Percentiles rank a stretch among this genome's conserved stretches.
phyloP scores from a whole-genome alignment of 2,888 invertebrate genomes.

The Carpatolechia fugitivella region DNA sequence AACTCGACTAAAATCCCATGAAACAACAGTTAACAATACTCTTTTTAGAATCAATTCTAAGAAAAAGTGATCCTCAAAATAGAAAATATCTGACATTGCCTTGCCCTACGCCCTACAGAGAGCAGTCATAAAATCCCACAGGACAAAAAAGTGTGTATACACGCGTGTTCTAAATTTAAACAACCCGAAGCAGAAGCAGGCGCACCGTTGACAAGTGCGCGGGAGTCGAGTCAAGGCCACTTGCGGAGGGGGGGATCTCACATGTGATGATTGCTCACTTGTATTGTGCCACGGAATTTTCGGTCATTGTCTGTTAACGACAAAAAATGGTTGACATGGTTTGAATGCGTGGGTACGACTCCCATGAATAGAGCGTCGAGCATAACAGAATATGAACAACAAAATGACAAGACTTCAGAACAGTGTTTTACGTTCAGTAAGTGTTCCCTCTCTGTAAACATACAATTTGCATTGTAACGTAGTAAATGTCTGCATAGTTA shows the following conservation, averaged over 20 bases:
- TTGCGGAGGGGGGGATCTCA: not conserved
- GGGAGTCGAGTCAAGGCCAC: constrained; percentile 25
- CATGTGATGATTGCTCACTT: constrained; percentile 5
- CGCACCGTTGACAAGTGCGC: constrained; percentile 22
- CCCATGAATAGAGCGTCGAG: not conserved
- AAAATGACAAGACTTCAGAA: not conserved
- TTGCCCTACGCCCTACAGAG: not conserved
- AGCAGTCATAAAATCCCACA: not conserved
- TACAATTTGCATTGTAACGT: not conserved
- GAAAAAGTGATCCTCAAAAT: not conserved
- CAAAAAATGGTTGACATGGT: not conserved
- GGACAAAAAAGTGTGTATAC: not conserved
- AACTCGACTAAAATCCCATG: too few relatives aligned
- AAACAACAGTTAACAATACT: too few relatives aligned
- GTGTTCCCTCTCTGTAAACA: too few relatives aligned
- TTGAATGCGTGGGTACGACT: constrained; percentile 3
- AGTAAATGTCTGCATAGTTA: not conserved
- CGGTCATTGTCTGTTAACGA: constrained; percentile 5
- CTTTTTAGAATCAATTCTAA: too few relatives aligned
- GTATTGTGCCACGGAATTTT: not conserved
- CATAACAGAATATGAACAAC: too few relatives aligned
- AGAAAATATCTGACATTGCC: not conserved
- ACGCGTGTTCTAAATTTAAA: constrained; percentile 5
- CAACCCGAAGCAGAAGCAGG: constrained; percentile 1
- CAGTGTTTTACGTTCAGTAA: too few relatives aligned